Percentiles rank a stretch among this genome's conserved stretches.
These are phyloP conservation scores for Naso thynnoides DNA, from an alignment of 2,797 vertebrate genomes.

Conservation along the genomic window DNA sequence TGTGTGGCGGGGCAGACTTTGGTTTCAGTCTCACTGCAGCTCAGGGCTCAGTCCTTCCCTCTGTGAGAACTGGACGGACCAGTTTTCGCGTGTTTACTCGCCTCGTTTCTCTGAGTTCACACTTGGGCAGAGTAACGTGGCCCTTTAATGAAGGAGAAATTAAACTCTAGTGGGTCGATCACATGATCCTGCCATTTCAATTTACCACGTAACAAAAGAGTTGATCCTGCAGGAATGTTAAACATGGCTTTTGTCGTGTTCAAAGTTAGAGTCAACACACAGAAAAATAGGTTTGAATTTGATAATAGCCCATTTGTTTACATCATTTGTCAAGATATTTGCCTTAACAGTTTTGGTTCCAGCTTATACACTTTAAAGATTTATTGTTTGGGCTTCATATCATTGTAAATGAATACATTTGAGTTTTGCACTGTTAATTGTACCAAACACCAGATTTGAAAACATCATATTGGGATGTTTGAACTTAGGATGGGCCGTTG, in stretches of 20 bases:
- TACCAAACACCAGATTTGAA: neutral
- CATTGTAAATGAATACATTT: neutral
- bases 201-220: neutral
- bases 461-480: too few relatives aligned
- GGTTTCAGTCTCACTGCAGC: slow-evolving; percentile 49
- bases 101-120: slow-evolving; percentile 18
- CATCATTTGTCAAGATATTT: neutral
- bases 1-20: slow-evolving; percentile 13
- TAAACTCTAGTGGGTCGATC: slow-evolving; percentile 7
- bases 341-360: too few relatives aligned
- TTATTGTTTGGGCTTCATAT: neutral
- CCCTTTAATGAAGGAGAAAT: slow-evolving; percentile 9
- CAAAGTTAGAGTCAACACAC: neutral
- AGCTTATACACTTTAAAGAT: too few relatives aligned
- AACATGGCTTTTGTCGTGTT: neutral
- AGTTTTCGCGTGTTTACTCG: slow-evolving; percentile 60
- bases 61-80: slow-evolving; percentile 63
- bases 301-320: too few relatives aligned
- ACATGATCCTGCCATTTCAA: neutral
- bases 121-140: neutral
- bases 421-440: neutral
- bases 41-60: slow-evolving; percentile 24
- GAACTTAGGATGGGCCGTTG: too few relatives aligned
- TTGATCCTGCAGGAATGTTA: slow-evolving; percentile 11
- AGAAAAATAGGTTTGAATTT: neutral